Conservation (phyloP, 2,113 vertebrate species). For the Scomber scombrus region DNA sequence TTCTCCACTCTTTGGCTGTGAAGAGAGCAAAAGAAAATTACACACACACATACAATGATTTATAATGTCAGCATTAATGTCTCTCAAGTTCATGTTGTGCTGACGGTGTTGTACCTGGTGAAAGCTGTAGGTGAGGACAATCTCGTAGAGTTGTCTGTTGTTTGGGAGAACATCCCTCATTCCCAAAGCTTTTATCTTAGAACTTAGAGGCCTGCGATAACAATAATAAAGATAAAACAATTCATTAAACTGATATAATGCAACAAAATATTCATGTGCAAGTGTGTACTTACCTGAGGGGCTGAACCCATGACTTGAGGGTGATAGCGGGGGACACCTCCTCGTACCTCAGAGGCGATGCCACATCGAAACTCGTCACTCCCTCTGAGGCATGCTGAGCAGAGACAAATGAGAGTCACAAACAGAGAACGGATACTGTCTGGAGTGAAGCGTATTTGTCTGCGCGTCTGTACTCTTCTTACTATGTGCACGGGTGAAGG, state of each 20-base stretch:
- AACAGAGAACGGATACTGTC: not conserved
- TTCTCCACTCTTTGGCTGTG: slow-evolving; percentile 96
- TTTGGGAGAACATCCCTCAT: slow-evolving; percentile 93
- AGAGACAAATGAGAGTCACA: slow-evolving; percentile 27
- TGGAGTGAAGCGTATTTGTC: not conserved
- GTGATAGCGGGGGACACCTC: slow-evolving; percentile 94
- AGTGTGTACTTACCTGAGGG: slow-evolving; percentile 86
- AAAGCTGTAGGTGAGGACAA: slow-evolving; percentile 94
- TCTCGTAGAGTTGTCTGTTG: slow-evolving; percentile 96
- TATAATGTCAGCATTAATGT: not conserved
- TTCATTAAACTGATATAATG: not conserved
- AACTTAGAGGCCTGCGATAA: slow-evolving; percentile 89
- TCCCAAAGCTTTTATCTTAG: slow-evolving; percentile 95
- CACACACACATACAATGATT: not conserved
- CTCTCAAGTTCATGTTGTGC: not conserved
- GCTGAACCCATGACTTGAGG: slow-evolving; percentile 98
- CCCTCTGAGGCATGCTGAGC: slow-evolving; percentile 95
- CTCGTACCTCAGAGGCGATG: slow-evolving; percentile 93
- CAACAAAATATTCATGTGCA: not conserved
- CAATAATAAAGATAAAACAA: slow-evolving; percentile 5
- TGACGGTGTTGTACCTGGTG: slow-evolving; percentile 87
- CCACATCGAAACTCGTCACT: slow-evolving; percentile 93
- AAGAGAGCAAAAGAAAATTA: slow-evolving; percentile 38
- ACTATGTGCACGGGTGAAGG: slow-evolving; percentile 95
- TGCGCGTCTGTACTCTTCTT: slow-evolving; percentile 72